phyloP scores from a whole-genome alignment of 2,797 vertebrate species.

The Pseudochaenichthys georgianus region DNA sequence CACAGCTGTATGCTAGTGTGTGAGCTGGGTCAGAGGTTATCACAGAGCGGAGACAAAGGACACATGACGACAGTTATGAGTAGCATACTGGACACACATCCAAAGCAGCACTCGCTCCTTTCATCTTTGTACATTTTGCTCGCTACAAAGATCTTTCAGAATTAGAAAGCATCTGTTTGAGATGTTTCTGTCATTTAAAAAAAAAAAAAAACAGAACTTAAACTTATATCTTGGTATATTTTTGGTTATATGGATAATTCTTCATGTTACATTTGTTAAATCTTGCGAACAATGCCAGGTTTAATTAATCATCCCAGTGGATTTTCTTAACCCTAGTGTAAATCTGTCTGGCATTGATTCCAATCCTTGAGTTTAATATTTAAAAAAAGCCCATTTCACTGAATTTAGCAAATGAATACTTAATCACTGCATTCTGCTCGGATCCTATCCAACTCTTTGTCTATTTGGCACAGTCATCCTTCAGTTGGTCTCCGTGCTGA shows the following conservation, averaged over 20 bases:
- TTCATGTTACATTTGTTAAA: not conserved
- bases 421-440: conserved; percentile 3
- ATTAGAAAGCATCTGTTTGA: not conserved
- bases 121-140: conserved; percentile 37
- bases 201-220: not conserved
- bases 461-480: conserved; percentile 2
- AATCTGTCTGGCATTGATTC: not conserved
- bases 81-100: conserved; percentile 22
- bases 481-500: conserved; percentile 6
- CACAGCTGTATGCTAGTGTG: not conserved
- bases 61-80: conserved; percentile 28
- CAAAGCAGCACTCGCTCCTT: conserved; percentile 36
- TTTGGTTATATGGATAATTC: not conserved
- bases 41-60: conserved; percentile 15
- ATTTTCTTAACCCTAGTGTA: not conserved
- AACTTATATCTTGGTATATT: not conserved
- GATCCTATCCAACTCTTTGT: conserved; percentile 7
- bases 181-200: not conserved
- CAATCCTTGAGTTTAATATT: not conserved
- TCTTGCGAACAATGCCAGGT: not conserved
- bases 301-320: not conserved
- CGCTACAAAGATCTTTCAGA: conserved; percentile 32
- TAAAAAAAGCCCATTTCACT: not conserved
- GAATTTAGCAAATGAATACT: conserved; percentile 18
- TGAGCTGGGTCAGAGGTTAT: conserved; percentile 15